phyloP scores from a whole-genome alignment of 2,797 vertebrate genomes.

The Manis javanica region DNA sequence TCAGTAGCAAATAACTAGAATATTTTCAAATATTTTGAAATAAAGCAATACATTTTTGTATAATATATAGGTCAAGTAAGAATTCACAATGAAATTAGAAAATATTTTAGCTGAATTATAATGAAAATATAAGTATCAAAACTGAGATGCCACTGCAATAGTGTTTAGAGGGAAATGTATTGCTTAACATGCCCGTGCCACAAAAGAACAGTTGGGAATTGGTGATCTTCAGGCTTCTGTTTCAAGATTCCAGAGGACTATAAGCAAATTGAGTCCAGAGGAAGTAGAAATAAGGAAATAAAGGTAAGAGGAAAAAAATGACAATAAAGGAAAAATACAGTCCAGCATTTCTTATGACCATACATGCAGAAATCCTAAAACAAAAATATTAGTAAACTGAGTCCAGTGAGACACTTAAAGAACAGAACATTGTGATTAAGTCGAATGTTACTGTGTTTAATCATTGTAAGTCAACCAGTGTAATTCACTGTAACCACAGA shows the following conservation, averaged over 20 bases:
- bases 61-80: background rate
- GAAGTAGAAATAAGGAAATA: background rate
- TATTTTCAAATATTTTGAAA: background rate
- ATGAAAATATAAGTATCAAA: background rate
- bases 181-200: background rate
- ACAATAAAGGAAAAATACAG: background rate
- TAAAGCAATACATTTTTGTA: background rate
- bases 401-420: background rate
- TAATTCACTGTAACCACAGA: background rate
- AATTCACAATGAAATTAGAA: background rate
- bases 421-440: background rate
- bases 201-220: background rate
- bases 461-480: background rate
- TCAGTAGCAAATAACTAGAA: background rate
- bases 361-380: background rate
- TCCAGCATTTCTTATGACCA: background rate
- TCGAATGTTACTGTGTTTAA: background rate
- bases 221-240: background rate
- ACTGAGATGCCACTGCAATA: background rate
- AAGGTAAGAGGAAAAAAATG: background rate
- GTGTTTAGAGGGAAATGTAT: background rate
- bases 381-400: background rate
- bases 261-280: background rate
- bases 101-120: background rate
- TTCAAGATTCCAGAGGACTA: background rate